These are phyloP conservation scores for Thysanoteuthis rhombus DNA, from an alignment of 2,888 invertebrate genomes.

Conservation along the genomic window DNA sequence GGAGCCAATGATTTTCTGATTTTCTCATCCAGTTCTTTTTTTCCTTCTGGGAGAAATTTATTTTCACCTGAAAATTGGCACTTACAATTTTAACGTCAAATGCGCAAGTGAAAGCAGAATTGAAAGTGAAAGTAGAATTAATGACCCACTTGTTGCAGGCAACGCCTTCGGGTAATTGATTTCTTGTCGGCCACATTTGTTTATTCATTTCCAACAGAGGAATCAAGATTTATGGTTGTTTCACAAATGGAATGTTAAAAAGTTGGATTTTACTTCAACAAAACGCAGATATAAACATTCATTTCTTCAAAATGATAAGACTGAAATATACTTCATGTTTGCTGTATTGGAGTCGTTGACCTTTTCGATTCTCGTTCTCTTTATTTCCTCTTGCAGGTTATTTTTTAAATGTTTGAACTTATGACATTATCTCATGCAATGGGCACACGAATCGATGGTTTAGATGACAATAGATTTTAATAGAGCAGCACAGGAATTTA, in stretches of 20 bases:
- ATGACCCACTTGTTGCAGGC: conserved; percentile 12
- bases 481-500: too few species aligned
- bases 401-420: too few species aligned
- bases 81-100: not conserved
- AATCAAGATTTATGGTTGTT: not conserved
- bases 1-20: not conserved
- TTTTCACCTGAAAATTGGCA: not conserved
- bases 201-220: not conserved
- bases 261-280: not conserved
- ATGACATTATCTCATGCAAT: too few species aligned
- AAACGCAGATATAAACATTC: not conserved
- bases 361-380: too few species aligned
- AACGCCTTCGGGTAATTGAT: not conserved
- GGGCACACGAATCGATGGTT: too few species aligned
- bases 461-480: too few species aligned
- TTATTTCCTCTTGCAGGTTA: too few species aligned
- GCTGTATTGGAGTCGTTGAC: too few species aligned
- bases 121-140: not conserved
- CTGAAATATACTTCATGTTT: too few species aligned
- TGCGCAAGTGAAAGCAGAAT: not conserved
- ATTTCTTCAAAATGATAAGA: not conserved
- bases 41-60: not conserved
- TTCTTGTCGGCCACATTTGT: not conserved
- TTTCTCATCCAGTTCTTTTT: too few species aligned
- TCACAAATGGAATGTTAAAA: not conserved